Conservation (phyloP, 2,888 invertebrate genomes). For the Conchocele bisecta region DNA sequence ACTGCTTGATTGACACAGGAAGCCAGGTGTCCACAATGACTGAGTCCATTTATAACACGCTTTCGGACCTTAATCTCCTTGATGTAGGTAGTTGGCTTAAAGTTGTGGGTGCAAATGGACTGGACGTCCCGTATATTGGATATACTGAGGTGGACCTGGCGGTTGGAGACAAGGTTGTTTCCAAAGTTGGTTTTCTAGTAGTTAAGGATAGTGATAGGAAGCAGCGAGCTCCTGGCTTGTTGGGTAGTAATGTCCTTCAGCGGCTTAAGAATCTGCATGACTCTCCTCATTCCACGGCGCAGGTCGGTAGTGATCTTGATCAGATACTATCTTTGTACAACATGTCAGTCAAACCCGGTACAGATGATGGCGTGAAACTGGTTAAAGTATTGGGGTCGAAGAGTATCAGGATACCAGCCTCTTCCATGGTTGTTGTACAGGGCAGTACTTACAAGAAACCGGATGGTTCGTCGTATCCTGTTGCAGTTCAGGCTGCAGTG, state of each 20-base stretch:
- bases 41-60: neutral
- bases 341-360: neutral
- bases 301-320: neutral
- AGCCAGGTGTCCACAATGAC: neutral
- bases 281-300: neutral
- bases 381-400: neutral
- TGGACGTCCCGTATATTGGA: neutral
- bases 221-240: neutral
- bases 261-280: neutral
- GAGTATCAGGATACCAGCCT: slow-evolving; percentile 1
- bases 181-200: neutral
- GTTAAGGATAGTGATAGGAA: neutral
- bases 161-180: neutral
- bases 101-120: neutral
- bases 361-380: neutral
- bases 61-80: neutral
- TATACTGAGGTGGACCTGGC: neutral
- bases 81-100: neutral
- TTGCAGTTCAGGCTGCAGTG: slow-evolving; percentile 15
- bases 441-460: too few species aligned
- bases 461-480: slow-evolving; percentile 10
- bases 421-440: too few species aligned
- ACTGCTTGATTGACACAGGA: neutral
- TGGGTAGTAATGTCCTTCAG: neutral
- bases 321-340: slow-evolving; percentile 6